Evolutionary conservation across 2,113 vertebrate species (phyloP), one percentile per base, ranked within the genome.

Genomic region (Amblyornis subalaris): DNA sequence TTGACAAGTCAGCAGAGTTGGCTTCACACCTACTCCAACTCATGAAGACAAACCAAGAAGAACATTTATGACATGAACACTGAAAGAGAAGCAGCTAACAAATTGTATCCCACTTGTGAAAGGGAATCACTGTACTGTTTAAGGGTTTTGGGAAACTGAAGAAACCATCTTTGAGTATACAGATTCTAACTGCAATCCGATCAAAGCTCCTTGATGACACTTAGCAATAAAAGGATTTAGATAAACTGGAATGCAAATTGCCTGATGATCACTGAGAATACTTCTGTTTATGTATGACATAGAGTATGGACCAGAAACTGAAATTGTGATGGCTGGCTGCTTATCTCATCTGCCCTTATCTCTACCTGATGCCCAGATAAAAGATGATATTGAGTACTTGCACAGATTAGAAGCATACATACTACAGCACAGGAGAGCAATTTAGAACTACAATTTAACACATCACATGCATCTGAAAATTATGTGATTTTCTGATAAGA

Each of bases 331-430:
- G 50, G 36, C n/a, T 85, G 85, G 42, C 70, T 91, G 66, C 78
- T 96, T 93, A 96, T 96, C 92, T 95, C 50, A 50, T 85, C 78
- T 88, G 29, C 33, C 0, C 6, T 85, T 96, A 93, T 93, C 82
- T 93, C 81, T 80, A 90, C 26, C 54, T 94, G 74, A 82, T 91
- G 54, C 45, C 48, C 74, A 88, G 92, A 94, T 90, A 91, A 95
- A 73, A 45, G n/a, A 75, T 78, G 71, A 93, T 76, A 75, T 7
- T 88, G 90, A 82, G n/a, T 57, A 73, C 90, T 88, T 85, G 15
- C 67, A 76, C 40, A 73, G 67, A 93, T 76, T 66, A 86, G 36
- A 79, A 88, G 31, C n/a, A 14, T 54, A 48, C 8, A 20, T 70
- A 66, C 47, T 70, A 14, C 21, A 80, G 38, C 11, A 8, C 31